A percentile compares a stretch with the other conserved stretches of the same genome.
Evolutionary conservation across 2,888 invertebrate species (phyloP).

Genomic region (Steromphala cineraria): DNA sequence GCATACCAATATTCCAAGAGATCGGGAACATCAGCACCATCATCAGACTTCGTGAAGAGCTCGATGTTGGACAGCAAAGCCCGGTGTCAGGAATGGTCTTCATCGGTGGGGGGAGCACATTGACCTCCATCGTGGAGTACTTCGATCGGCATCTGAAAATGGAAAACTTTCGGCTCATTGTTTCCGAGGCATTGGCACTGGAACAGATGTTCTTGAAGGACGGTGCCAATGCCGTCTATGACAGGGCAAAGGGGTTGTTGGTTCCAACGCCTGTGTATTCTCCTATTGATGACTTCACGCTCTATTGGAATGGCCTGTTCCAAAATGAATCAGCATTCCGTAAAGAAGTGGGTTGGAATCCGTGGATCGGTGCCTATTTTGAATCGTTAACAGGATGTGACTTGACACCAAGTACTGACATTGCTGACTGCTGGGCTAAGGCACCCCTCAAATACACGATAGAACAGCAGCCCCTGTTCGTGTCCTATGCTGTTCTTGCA

Average conservation of each 20-base stretch:
- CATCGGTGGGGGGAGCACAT: constrained; percentile 27
- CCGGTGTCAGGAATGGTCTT: constrained; percentile 33
- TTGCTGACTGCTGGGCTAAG: neutral
- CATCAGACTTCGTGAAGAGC: neutral
- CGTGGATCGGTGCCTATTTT: neutral
- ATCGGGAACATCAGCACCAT: neutral
- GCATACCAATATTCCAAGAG: constrained; percentile 27
- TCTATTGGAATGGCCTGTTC: constrained; percentile 1
- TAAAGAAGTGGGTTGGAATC: neutral
- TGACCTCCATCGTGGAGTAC: constrained; percentile 26
- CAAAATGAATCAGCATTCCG: neutral
- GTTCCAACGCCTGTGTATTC: neutral
- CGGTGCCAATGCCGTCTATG: neutral
- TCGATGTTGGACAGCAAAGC: constrained; percentile 18
- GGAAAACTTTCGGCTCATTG: neutral
- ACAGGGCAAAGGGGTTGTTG: neutral
- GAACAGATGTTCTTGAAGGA: neutral
- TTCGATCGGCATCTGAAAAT: constrained; percentile 23
- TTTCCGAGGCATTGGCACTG: neutral
- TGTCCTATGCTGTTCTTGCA: neutral
- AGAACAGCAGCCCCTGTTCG: neutral
- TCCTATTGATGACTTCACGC: neutral
- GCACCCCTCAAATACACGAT: neutral
- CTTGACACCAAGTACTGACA: neutral
- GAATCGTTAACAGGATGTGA: neutral